Evolutionary conservation across 2,797 vertebrate genomes (phyloP).

Genomic region (Limnodromus scolopaceus): DNA sequence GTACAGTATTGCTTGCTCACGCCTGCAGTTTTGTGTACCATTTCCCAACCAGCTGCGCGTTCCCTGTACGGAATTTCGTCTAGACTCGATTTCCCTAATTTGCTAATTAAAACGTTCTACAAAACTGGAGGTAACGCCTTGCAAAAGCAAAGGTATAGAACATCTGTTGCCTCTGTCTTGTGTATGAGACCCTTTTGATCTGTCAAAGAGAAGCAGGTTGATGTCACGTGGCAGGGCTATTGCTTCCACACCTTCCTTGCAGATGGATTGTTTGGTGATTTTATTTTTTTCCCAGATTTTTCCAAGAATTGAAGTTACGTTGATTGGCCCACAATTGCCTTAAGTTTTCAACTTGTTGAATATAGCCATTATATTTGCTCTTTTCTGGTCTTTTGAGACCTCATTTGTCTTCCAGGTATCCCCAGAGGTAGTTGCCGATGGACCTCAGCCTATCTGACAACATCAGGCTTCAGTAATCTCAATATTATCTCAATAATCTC

Average conservation of each 20-base stretch:
- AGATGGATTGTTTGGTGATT: background rate
- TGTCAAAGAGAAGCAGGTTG: conserved; percentile 9
- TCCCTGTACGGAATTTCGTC: background rate
- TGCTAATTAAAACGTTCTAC: background rate
- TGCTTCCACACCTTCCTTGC: conserved; percentile 29
- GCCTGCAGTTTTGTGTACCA: background rate
- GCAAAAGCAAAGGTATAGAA: background rate
- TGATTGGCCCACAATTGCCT: background rate
- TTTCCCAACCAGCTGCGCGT: conserved; percentile 15
- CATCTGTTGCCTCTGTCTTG: background rate
- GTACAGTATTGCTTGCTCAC: background rate
- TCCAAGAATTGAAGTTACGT: conserved; percentile 12
- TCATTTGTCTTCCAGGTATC: conserved; percentile 15
- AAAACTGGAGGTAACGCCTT: background rate
- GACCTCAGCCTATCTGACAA: background rate
- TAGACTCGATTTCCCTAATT: background rate
- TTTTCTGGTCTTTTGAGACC: background rate
- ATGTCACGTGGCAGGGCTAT: background rate
- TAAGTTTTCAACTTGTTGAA: conserved; percentile 2
- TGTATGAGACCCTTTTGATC: background rate
- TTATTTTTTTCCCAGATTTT: background rate
- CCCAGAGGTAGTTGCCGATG: too few relatives aligned
- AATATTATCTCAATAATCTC: too few relatives aligned
- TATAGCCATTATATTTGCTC: background rate
- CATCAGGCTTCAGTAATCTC: background rate